Conservation (phyloP, 2,113 vertebrate species). For the Telmatochromis sp. region DNA sequence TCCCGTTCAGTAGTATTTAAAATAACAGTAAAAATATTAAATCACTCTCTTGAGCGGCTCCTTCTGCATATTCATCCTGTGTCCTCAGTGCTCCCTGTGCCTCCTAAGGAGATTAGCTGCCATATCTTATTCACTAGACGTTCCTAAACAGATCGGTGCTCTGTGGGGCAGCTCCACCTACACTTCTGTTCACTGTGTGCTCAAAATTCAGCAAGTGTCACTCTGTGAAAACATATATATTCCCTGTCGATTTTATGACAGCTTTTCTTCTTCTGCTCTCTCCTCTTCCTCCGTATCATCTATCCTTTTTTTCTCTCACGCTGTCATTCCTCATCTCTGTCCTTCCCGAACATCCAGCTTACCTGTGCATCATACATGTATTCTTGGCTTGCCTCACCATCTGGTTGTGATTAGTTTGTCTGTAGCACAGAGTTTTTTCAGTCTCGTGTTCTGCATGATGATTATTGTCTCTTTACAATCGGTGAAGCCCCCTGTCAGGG, state of each 20-base stretch:
- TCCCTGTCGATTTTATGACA: background rate
- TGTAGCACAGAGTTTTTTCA: background rate
- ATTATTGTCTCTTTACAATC: background rate
- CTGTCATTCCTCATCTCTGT: background rate
- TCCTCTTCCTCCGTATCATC: background rate
- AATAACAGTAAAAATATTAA: background rate
- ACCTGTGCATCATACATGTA: background rate
- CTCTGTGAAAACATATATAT: background rate
- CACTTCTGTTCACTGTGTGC: background rate
- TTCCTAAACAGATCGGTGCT: background rate
- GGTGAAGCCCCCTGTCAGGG: constrained; percentile 8
- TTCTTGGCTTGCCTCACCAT: background rate
- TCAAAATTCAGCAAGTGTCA: background rate
- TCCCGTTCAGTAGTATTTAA: background rate
- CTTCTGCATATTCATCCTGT: background rate
- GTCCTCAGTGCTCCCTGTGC: background rate
- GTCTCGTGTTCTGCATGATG: background rate
- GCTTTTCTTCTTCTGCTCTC: background rate
- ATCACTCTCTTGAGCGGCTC: background rate
- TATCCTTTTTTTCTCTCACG: background rate
- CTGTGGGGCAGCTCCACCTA: background rate
- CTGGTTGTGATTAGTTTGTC: background rate
- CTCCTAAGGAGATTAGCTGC: constrained; percentile 45
- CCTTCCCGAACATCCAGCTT: background rate
- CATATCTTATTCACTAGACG: constrained; percentile 6